A percentile compares a stretch with the other conserved stretches of the same genome.
phyloP scores from a whole-genome alignment of 2,113 vertebrate species.

The Channa maculata region DNA sequence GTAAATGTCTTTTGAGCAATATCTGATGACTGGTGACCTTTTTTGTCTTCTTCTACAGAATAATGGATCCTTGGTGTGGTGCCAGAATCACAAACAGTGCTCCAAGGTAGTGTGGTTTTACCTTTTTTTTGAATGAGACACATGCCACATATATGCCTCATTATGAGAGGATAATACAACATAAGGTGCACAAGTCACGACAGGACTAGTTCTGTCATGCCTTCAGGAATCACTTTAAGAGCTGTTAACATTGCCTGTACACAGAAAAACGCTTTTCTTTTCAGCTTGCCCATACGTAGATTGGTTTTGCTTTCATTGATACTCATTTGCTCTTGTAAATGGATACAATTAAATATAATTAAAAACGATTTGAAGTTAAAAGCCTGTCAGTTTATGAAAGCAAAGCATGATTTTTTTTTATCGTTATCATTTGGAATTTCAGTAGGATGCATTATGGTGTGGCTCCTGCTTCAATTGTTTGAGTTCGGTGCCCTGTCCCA shows the following conservation, averaged over 20 bases:
- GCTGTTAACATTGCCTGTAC: constrained; percentile 38
- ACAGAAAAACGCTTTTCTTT: constrained; percentile 25
- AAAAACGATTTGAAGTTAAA: constrained; percentile 25
- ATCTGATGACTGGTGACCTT: constrained; percentile 51
- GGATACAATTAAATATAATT: constrained; percentile 11
- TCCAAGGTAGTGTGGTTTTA: constrained; percentile 89
- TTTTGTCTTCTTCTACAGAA: constrained; percentile 84
- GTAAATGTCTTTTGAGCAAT: constrained; percentile 42
- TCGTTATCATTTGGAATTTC: constrained; percentile 48
- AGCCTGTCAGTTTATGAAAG: constrained; percentile 19
- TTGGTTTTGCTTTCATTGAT: constrained; percentile 22
- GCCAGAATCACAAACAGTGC: constrained; percentile 98
- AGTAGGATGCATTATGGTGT: constrained; percentile 17
- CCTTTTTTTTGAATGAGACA: constrained; percentile 52
- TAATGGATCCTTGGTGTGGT: constrained; percentile 96
- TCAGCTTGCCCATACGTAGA: constrained; percentile 4
- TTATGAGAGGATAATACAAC: constrained; percentile 68
- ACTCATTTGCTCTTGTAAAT: constrained; percentile 38
- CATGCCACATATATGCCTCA: constrained; percentile 61
- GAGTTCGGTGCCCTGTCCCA: constrained; percentile 63
- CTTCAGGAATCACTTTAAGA: constrained; percentile 42
- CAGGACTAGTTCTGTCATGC: constrained; percentile 65
- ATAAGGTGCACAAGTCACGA: constrained; percentile 58
- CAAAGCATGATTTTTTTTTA: constrained; percentile 30
- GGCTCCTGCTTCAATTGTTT: constrained; percentile 71